Evolutionary conservation across 2,113 vertebrate species (phyloP).

Genomic region (Empidonax traillii): DNA sequence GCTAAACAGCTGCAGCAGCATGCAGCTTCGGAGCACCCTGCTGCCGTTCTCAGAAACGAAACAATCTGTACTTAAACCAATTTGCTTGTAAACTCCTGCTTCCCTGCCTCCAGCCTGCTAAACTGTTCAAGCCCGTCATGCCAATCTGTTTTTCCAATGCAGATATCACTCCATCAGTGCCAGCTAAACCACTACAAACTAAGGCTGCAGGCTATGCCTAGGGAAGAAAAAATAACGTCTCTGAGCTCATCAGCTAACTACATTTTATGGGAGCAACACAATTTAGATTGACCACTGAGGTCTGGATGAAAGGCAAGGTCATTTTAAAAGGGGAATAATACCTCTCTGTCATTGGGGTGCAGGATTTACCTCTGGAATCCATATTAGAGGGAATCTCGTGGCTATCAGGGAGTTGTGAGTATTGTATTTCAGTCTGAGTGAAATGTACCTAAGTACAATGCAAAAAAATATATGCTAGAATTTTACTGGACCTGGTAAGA

Average conservation of each 20-base stretch:
- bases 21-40: background rate
- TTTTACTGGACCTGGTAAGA: constrained; percentile 23
- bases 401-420: constrained; percentile 10
- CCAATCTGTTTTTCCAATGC: constrained; percentile 21
- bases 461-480: constrained; percentile 44
- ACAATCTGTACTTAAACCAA: constrained; percentile 48
- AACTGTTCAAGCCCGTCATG: constrained; percentile 41
- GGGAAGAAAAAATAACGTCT: background rate
- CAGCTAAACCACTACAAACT: background rate
- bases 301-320: background rate
- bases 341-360: rapidly evolving
- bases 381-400: background rate
- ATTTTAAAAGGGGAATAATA: background rate
- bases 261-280: background rate
- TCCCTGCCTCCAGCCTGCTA: constrained; percentile 23
- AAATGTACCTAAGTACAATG: background rate
- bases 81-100: constrained; percentile 40
- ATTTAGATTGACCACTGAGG: constrained; percentile 22
- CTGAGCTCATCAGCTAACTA: background rate
- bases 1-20: constrained; percentile 9
- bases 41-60: background rate
- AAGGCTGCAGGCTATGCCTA: background rate
- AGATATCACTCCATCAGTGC: background rate
- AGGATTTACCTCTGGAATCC: background rate
- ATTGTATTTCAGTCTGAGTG: background rate